A percentile compares a stretch with the other conserved stretches of the same genome.
These are phyloP conservation scores for Labeo rohita DNA, from an alignment of 2,113 vertebrate genomes.

Conservation along the genomic window DNA sequence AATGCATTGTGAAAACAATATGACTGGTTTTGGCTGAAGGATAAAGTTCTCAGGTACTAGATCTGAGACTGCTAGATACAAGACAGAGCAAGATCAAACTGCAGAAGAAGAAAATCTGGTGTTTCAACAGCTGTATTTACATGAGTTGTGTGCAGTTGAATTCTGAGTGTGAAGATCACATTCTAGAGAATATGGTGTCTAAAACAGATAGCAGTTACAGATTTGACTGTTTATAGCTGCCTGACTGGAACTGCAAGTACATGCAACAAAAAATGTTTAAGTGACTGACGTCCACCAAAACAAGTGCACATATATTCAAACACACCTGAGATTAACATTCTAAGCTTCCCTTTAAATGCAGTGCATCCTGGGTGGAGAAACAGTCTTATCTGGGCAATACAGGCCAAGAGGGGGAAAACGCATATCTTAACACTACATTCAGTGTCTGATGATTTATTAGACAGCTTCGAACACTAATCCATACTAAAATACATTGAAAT, in stretches of 20 bases:
- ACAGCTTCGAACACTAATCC: not conserved
- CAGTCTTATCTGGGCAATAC: not conserved
- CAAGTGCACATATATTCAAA: not conserved
- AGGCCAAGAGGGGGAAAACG: too few relatives aligned
- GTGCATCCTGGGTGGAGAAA: not conserved
- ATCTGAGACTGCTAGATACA: too few relatives aligned
- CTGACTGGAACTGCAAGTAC: not conserved
- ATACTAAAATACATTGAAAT: not conserved
- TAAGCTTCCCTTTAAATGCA: not conserved
- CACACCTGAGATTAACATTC: not conserved
- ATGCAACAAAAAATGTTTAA: too few relatives aligned
- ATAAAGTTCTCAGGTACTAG: not conserved
- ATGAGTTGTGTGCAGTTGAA: not conserved
- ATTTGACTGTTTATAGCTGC: not conserved
- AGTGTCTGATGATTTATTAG: not conserved
- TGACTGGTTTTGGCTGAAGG: not conserved
- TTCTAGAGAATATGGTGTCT: not conserved
- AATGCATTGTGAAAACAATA: not conserved
- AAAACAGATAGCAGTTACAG: not conserved
- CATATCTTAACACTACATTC: not conserved
- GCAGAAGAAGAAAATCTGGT: not conserved
- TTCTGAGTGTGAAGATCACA: not conserved
- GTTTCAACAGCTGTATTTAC: not conserved
- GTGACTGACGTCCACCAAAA: not conserved
- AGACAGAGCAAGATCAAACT: not conserved